phyloP scores from a whole-genome alignment of 2,888 invertebrate species.

The Cosmia trapezina region DNA sequence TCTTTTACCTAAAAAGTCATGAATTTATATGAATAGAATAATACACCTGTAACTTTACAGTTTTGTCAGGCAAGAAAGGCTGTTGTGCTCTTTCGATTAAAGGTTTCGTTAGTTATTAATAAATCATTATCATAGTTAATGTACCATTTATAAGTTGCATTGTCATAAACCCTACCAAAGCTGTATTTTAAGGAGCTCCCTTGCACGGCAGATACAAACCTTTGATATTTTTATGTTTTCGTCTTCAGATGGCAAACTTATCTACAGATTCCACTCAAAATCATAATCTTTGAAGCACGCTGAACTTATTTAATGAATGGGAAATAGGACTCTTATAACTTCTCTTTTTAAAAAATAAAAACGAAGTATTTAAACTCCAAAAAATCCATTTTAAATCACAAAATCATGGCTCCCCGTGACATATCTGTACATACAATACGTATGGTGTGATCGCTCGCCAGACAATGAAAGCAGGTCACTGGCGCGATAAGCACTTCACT shows the following conservation, averaged over 20 bases:
- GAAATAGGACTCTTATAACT: neutral
- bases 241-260: neutral
- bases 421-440: constrained; percentile 45
- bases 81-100: no score
- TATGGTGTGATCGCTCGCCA: constrained; percentile 63
- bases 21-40: no score
- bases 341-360: neutral
- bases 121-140: no score
- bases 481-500: constrained; percentile 63
- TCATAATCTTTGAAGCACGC: neutral
- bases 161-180: neutral
- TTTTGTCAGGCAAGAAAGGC: no score
- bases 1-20: no score
- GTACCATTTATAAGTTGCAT: no score
- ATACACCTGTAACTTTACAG: no score
- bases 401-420: constrained; percentile 16
- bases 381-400: neutral
- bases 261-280: neutral
- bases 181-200: no score
- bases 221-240: neutral
- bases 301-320: no score
- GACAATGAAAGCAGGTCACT: constrained; percentile 78
- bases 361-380: neutral
- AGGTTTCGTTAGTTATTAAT: no score
- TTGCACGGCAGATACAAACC: neutral